Evolutionary conservation across 2,888 invertebrate genomes (phyloP).

Genomic region (Dasypolia templi): DNA sequence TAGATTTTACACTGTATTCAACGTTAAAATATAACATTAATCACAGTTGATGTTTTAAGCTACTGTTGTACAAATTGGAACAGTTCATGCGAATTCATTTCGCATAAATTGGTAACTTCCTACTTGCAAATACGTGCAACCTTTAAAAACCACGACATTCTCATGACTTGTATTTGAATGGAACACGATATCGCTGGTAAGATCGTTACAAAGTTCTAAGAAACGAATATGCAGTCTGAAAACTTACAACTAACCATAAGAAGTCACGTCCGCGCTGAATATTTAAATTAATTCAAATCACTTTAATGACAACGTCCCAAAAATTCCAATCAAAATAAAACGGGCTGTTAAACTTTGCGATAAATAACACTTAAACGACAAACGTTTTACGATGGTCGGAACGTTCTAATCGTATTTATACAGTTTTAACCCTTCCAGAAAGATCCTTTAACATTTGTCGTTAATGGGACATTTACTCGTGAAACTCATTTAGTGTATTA

Average conservation of each 20-base stretch:
- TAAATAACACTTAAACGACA: slow-evolving; percentile 58
- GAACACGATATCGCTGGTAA: slow-evolving; percentile 11
- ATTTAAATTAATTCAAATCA: slow-evolving; percentile 6
- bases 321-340: slow-evolving; percentile 62
- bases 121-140: slow-evolving; percentile 26
- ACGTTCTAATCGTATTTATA: slow-evolving; percentile 47
- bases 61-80: slow-evolving; percentile 1
- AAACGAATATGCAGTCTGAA: slow-evolving; percentile 10
- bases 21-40: slow-evolving; percentile 23
- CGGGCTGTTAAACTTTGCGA: slow-evolving; percentile 45
- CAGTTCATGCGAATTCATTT: slow-evolving; percentile 8
- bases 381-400: slow-evolving; percentile 60
- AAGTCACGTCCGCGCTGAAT: background rate
- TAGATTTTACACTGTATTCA: slow-evolving; percentile 37
- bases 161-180: slow-evolving; percentile 30
- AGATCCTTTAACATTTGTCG: slow-evolving; percentile 55
- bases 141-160: slow-evolving; percentile 41
- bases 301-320: slow-evolving; percentile 30
- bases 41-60: slow-evolving; percentile 1
- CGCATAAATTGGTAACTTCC: slow-evolving; percentile 24
- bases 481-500: slow-evolving; percentile 65
- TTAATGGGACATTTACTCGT: slow-evolving; percentile 60
- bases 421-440: slow-evolving; percentile 59
- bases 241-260: slow-evolving; percentile 1
- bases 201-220: slow-evolving; percentile 18